A percentile compares a stretch with the other conserved stretches of the same genome.
phyloP scores from a whole-genome alignment of 2,113 vertebrate species.

The Gambusia holbrooki region DNA sequence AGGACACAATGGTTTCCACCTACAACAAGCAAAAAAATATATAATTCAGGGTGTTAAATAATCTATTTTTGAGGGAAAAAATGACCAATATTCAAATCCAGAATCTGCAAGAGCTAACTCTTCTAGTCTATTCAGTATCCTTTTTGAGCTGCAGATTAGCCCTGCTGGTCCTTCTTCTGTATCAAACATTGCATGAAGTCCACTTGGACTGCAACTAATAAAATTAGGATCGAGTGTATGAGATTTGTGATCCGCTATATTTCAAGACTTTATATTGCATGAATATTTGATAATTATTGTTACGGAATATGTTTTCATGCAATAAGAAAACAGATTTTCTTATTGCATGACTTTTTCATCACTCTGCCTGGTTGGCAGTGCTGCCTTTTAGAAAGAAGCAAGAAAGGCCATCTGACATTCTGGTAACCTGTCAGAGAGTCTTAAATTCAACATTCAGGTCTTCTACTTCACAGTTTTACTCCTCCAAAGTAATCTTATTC shows the following conservation, averaged over 20 bases:
- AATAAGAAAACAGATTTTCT: too few species aligned
- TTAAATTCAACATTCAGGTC: not conserved
- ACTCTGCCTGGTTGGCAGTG: not conserved
- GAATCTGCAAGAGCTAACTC: not conserved
- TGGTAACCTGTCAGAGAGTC: not conserved
- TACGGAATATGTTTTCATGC: not conserved
- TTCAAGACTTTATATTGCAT: not conserved
- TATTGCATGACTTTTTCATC: constrained; percentile 12
- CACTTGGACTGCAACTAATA: not conserved
- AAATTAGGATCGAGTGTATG: not conserved
- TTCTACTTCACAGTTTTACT: not conserved
- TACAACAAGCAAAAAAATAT: not conserved
- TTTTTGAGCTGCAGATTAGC: not conserved
- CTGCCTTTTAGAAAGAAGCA: not conserved
- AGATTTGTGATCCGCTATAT: not conserved
- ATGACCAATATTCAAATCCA: not conserved
- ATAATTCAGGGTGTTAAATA: not conserved
- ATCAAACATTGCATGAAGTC: not conserved
- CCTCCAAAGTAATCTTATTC: not conserved
- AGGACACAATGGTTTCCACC: constrained; percentile 16
- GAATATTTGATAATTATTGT: not conserved
- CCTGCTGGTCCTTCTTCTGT: too few species aligned
- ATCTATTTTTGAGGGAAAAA: not conserved
- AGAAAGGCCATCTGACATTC: not conserved
- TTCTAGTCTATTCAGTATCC: not conserved